Evolutionary conservation across 2,797 vertebrate genomes (phyloP).

Genomic region (Gephyroberyx darwinii): DNA sequence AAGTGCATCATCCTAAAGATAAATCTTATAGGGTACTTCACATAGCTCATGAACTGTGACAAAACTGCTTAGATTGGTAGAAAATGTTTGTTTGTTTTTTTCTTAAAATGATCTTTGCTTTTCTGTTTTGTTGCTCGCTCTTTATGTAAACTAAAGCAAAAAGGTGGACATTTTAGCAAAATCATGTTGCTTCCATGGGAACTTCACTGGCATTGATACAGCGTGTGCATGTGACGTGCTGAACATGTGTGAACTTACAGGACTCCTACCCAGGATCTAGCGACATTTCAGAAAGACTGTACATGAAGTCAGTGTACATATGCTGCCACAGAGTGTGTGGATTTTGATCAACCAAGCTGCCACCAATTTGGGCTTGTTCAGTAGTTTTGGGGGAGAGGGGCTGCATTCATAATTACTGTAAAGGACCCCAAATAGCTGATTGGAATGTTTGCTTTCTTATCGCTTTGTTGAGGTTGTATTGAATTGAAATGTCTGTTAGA

Average conservation of each 20-base stretch:
- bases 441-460: constrained; percentile 66
- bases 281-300: constrained; percentile 64
- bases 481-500: constrained; percentile 63
- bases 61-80: constrained; percentile 58
- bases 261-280: constrained; percentile 48
- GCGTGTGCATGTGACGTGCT: constrained; percentile 75
- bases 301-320: constrained; percentile 38
- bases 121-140: constrained; percentile 58
- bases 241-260: constrained; percentile 57
- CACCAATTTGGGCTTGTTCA: constrained; percentile 39
- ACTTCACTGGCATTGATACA: constrained; percentile 62
- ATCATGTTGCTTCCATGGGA: constrained; percentile 73
- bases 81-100: constrained; percentile 28
- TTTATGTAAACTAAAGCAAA: constrained; percentile 68
- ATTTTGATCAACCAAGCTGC: constrained; percentile 50
- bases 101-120: constrained; percentile 52
- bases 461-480: constrained; percentile 70
- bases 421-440: constrained; percentile 49
- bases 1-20: constrained; percentile 40
- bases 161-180: constrained; percentile 62
- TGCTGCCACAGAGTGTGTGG: constrained; percentile 49
- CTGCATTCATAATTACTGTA: constrained; percentile 52
- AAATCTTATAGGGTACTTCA: constrained; percentile 39
- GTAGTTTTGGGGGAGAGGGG: constrained; percentile 21
- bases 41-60: constrained; percentile 50